These are phyloP conservation scores for Myopa tessellatipennis DNA, from an alignment of 2,888 invertebrate genomes.

Conservation along the genomic window DNA sequence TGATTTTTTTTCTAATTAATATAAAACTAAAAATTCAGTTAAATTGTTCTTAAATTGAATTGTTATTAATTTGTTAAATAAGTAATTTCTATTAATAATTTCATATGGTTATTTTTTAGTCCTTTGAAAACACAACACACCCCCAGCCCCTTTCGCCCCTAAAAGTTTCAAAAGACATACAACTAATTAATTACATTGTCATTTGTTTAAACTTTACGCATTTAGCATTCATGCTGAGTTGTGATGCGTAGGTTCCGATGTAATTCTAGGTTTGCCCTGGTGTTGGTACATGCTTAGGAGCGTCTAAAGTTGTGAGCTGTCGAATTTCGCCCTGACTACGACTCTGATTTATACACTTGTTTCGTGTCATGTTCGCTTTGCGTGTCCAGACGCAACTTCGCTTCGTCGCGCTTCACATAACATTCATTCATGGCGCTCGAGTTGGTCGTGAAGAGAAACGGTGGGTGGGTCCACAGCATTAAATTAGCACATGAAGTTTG, in stretches of 20 bases:
- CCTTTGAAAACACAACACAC: too few species aligned
- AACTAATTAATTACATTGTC: too few species aligned
- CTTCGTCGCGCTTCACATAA: neutral
- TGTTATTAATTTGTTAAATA: too few species aligned
- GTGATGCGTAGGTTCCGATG: neutral
- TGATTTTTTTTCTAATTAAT: too few species aligned
- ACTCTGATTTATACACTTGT: constrained; percentile 19
- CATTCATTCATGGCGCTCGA: constrained; percentile 7
- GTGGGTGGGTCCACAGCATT: neutral
- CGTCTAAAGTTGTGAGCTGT: neutral
- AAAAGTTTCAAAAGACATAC: too few species aligned
- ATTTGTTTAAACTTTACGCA: too few species aligned
- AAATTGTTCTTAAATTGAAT: too few species aligned
- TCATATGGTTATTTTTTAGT: too few species aligned
- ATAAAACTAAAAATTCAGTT: too few species aligned
- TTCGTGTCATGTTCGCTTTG: constrained; percentile 27
- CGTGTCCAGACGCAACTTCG: constrained; percentile 19
- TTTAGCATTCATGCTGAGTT: too few species aligned
- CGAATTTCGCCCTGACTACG: constrained; percentile 1
- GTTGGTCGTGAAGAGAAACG: neutral
- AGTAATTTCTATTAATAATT: too few species aligned
- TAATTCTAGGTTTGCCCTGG: neutral
- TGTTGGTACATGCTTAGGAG: neutral
- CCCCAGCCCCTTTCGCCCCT: too few species aligned
- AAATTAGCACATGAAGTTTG: neutral